Percentiles rank a stretch among this genome's conserved stretches.
phyloP scores from a whole-genome alignment of 2,113 vertebrate genomes.

The Dasyornis broadbenti region DNA sequence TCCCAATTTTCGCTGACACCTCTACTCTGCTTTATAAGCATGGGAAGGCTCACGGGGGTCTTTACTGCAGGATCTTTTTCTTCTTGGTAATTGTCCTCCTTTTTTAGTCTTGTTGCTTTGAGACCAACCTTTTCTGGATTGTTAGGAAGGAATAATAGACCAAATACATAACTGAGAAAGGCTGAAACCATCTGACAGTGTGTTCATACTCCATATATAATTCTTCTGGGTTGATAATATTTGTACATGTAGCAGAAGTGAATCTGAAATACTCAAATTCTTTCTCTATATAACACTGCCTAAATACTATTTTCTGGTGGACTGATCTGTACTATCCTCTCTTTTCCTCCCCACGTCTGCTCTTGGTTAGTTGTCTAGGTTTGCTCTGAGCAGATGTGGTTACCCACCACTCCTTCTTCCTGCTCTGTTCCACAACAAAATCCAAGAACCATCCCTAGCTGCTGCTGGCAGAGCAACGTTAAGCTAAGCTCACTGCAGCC shows the following conservation, averaged over 20 bases:
- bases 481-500: background rate
- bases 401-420: background rate
- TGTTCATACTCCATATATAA: background rate
- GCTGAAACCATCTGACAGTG: background rate
- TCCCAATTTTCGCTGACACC: too few relatives aligned
- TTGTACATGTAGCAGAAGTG: background rate
- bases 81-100: background rate
- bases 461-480: background rate
- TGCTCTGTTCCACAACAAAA: background rate
- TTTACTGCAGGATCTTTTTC: background rate
- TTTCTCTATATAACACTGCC: background rate
- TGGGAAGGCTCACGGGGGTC: background rate
- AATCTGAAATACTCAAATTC: background rate
- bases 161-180: background rate
- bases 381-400: background rate
- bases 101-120: background rate
- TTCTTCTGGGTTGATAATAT: background rate
- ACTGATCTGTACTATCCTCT: background rate
- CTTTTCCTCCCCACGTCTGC: accelerated
- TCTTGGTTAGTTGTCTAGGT: background rate
- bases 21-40: background rate
- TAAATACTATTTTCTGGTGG: background rate
- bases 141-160: background rate
- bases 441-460: background rate
- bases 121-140: background rate